Evolutionary conservation across 2,113 vertebrate species (phyloP).

Genomic region (Menura novaehollandiae): DNA sequence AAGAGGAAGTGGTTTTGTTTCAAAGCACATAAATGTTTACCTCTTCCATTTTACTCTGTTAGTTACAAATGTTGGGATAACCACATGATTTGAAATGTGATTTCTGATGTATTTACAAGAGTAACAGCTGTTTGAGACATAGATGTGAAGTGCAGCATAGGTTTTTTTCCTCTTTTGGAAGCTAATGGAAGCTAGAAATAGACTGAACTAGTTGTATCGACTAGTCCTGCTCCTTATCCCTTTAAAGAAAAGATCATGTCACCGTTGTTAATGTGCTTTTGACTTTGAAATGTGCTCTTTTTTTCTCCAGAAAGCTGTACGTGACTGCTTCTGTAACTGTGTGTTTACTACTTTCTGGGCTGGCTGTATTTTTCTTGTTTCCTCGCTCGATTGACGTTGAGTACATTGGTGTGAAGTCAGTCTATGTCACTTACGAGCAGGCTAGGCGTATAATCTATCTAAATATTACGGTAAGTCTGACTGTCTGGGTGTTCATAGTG

Average conservation of each 20-base stretch:
- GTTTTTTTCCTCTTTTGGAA: not conserved
- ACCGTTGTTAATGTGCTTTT: not conserved
- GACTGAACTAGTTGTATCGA: not conserved
- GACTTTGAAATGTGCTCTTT: not conserved
- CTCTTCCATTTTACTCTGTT: not conserved
- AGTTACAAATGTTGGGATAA: not conserved
- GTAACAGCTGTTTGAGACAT: not conserved
- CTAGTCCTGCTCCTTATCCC: not conserved
- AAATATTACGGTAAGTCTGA: constrained; percentile 88
- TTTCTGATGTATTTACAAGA: not conserved
- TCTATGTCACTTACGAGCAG: constrained; percentile 86
- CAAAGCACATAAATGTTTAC: not conserved
- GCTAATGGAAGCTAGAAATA: not conserved
- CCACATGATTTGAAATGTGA: not conserved
- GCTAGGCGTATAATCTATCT: constrained; percentile 85
- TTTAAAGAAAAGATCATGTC: not conserved
- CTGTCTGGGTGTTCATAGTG: not conserved
- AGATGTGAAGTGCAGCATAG: not conserved
- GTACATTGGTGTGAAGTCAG: constrained; percentile 92
- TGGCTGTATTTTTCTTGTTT: constrained; percentile 96
- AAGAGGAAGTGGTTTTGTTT: not conserved
- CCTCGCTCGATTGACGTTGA: constrained; percentile 93
- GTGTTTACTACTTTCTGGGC: constrained; percentile 89
- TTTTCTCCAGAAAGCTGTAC: constrained; percentile 86
- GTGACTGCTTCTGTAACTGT: constrained; percentile 89